phyloP scores from a whole-genome alignment of 2,113 vertebrate genomes.

The Epinephelus fuscoguttatus region DNA sequence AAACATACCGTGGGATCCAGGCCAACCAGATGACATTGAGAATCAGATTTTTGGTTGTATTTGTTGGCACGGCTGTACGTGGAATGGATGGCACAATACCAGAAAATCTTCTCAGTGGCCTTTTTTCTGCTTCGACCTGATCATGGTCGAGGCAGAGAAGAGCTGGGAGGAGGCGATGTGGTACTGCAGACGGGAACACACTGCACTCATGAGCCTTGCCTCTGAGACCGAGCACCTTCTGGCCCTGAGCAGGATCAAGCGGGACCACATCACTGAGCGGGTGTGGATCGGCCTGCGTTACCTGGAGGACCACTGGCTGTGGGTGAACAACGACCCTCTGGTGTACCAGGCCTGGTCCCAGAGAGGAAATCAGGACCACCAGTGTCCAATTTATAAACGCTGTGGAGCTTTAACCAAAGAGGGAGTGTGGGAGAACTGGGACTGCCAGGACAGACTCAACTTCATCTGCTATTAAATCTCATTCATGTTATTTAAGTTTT shows the following conservation, averaged over 20 bases:
- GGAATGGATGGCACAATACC: fast-evolving
- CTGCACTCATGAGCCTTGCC: conserved; percentile 12
- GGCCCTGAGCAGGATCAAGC: background rate
- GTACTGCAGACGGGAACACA: conserved; percentile 14
- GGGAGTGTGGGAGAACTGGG: conserved; percentile 25
- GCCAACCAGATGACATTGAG: fast-evolving
- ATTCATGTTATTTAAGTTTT: background rate
- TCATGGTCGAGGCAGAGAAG: background rate
- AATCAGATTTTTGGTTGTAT: fast-evolving
- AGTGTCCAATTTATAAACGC: background rate
- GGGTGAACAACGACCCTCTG: conserved; percentile 29
- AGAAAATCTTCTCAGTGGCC: background rate
- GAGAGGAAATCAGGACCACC: background rate
- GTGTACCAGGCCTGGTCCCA: background rate
- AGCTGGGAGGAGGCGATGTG: conserved; percentile 52
- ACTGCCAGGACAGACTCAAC: conserved; percentile 23
- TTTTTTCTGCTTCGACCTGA: conserved; percentile 42
- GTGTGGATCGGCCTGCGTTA: conserved; percentile 58
- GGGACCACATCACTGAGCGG: background rate
- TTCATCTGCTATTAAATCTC: conserved; percentile 39
- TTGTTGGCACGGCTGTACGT: background rate
- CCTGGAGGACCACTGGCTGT: conserved; percentile 44
- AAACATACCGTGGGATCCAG: fast-evolving
- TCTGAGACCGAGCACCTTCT: background rate
- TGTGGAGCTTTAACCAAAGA: conserved; percentile 53